Evolutionary conservation across 2,888 invertebrate species (phyloP), one percentile per base, ranked within the genome.

Genomic region (Torymus texanus): DNA sequence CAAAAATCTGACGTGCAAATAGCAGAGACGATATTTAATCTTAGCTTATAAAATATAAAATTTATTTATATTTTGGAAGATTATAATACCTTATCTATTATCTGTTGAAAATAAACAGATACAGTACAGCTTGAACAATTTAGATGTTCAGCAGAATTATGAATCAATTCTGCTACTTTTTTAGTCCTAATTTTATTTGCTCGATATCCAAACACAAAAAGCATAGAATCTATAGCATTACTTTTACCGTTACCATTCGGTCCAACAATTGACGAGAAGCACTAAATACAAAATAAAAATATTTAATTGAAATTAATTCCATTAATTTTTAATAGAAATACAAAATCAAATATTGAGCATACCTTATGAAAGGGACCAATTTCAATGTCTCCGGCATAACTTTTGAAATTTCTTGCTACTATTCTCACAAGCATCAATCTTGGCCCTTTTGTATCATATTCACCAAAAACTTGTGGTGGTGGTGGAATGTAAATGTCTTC

Each of bases 171-270:
- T 0, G 97, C 96, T 1, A 99, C 93, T 89, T 99, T 99, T 91
- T 98, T 98, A 0, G 98, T 97, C 29, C 99, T 93, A 82, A 99
- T 98, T 91, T 98, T 98, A 65, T 95, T 94, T 0, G 99, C 98
- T 85, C 98, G 93, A 89, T 97, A 99, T 0, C 99, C 99, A 92
- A 99, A 99, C 0, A 99, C 99, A 92, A 99, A 99, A 82, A 99
- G 92, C 96, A 99, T 97, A 0, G 99, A 97, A 91, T 99, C 99
- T 85, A 99, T 99, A 0, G 99, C 98, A 90, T 99, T 99, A 85
- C 98, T 98, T 90, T 99, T 99, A 0, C 99, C 99, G 90, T 98
- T 98, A 29, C 99, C 99, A 91, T 99, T 99, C 0, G 99, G 99
- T 0, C 99, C 99, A 83, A 99, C 95, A 75, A 99, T 98, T 0